Base-by-base conservation (phyloP, 2,888 invertebrate species). In the Tetrapedia diversipes region DNA sequence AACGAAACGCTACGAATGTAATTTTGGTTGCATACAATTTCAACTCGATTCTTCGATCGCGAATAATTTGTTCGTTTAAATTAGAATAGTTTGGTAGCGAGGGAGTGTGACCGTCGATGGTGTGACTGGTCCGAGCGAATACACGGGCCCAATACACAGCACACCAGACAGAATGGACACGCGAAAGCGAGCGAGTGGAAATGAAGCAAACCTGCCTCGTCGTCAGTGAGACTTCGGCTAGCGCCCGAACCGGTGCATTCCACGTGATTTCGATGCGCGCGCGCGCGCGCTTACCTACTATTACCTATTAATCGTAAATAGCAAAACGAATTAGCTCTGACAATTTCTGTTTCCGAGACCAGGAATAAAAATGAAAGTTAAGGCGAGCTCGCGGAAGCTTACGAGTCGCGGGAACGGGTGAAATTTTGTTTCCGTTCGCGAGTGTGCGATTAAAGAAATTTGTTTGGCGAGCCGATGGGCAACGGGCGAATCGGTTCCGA, bases 151-250 rank as follows among this genome's bases (percentile, higher is more conserved):
- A 34, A 49, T 39, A 6, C 39, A 32, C 14, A 14, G 2, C 22
- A 14, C 27, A 24, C 41, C 41, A 45, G 22, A 8, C 34, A 34
- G 41, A 66, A 49, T 43, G 45, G 11, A 16, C 59, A 39, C 54
- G 71, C 53, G 65, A 80, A 68, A 71, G 57, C 49, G 43, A 65
- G 27, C 60, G 64, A 43, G n/a, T 53, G 69, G 54, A 77, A 66
- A 57, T 66, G 66, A 34, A 66, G 57, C 51, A 59, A 64, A 34
- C 8, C 37, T 60, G 39, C 39, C 4, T 14, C 39, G 24, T 47
- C 53, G 74, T 66, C 80, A 78, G 78, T 78, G 43, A 67, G 64
- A 72, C 51, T 73, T 75, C n/a, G 63, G 65, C 71, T 61, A 53
- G 60, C 71, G 61, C 60, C 32, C 68, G 51, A 65, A 71, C 49